Evolutionary conservation across 2,113 vertebrate genomes (phyloP).

Genomic region (Crypturellus undulatus): DNA sequence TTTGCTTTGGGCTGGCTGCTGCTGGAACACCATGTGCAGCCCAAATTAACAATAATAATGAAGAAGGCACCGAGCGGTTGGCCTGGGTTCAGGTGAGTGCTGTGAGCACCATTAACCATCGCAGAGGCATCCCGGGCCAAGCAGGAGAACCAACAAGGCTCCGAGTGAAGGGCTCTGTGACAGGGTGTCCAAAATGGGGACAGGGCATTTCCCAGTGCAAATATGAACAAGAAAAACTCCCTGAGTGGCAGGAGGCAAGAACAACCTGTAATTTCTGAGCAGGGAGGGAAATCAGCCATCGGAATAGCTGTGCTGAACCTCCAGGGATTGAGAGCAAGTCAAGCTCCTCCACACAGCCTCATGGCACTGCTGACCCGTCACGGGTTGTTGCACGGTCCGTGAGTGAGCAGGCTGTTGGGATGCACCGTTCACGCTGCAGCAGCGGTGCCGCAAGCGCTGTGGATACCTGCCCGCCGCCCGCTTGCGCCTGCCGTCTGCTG

Average conservation of each 20-base stretch:
- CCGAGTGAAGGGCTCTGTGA: not conserved
- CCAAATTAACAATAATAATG: not conserved
- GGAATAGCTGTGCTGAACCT: not conserved
- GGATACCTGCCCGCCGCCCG: too few species aligned
- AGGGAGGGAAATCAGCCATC: accelerated
- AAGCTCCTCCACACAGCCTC: not conserved
- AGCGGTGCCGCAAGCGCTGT: too few species aligned
- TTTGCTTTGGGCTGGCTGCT: not conserved
- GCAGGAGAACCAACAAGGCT: not conserved
- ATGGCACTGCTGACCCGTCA: not conserved
- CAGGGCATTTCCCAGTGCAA: not conserved
- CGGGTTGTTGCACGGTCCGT: not conserved
- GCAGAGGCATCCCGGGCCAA: accelerated
- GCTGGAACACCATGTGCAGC: not conserved
- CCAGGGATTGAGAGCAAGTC: not conserved
- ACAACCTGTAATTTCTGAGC: accelerated
- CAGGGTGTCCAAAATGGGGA: not conserved
- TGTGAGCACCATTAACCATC: accelerated
- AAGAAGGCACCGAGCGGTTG: not conserved
- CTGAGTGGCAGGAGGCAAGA: not conserved
- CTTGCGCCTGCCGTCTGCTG: too few species aligned
- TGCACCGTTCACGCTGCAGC: not conserved
- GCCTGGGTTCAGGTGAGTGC: not conserved
- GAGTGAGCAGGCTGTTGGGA: not conserved
- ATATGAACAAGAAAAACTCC: not conserved